Evolutionary conservation across 2,113 vertebrate species (phyloP), one percentile per base, ranked within the genome.

Genomic region (Pantherophis guttatus): DNA sequence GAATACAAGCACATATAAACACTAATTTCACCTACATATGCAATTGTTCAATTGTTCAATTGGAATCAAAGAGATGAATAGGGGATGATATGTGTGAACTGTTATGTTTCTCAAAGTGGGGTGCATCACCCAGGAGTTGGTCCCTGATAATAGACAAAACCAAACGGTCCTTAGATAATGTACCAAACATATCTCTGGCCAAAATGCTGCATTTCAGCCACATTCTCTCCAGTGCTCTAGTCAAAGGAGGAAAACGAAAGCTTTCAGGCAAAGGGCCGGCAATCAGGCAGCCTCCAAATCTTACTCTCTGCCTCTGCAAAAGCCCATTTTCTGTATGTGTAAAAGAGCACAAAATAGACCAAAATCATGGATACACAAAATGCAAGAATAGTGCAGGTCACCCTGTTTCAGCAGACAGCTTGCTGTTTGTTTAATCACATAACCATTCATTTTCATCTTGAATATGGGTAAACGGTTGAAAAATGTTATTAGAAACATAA

Each of bases 1-100:
- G 24, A 95, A 90, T 91, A 95, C 93, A 93, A 94, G 93, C 91
- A 94, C 89, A 54, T 93, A 95, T 95, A 94, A 94, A 96, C 39
- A 81, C 93, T 95, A 94, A 93, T 97, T 97, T 95, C 92, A 86
- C 90, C 95, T 94, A 91, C 94, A 93, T 87, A 58, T 93, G 94
- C 81, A 94, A 91, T n/a, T 91, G 93, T 94, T 97, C 97, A 97
- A 97, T 97, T 96, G 96, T 39, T 44, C 39, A 44, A 94, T 95
- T 96, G 95, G 95, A 97, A 97, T 91, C 94, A 90, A 93, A 95
- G 94, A 96, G 96, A 96, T 96, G 95, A 96, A 96, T 90, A 90
- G 93, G 93, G 96, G 95, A 96, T 93, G 5, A 33, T 33, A 23
- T 4, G 75, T 81, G 75, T 21, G 17, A 81, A 21, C 33, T 81